A percentile compares a stretch with the other conserved stretches of the same genome.
phyloP scores from a whole-genome alignment of 2,113 vertebrate genomes.

The Glaucomys volans region DNA sequence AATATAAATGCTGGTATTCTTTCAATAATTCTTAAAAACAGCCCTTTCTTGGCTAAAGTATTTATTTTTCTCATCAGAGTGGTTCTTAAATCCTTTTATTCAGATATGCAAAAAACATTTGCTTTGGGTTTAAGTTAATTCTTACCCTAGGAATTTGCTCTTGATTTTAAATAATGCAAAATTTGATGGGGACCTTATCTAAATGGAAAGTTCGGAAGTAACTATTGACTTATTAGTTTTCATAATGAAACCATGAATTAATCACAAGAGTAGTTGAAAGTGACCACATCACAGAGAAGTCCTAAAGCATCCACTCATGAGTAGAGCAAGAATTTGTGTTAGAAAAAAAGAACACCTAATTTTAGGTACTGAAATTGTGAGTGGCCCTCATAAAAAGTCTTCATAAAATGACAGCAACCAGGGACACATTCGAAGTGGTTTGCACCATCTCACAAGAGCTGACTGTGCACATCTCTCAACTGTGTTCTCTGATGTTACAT shows the following conservation, averaged over 20 bases:
- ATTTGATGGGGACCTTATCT: neutral
- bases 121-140: neutral
- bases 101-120: neutral
- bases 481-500: neutral
- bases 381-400: neutral
- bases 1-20: neutral
- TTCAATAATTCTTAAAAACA: conserved; percentile 42
- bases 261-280: neutral
- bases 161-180: neutral
- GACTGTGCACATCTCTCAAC: neutral
- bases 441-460: neutral
- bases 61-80: neutral
- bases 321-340: neutral
- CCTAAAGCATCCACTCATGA: neutral
- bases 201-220: neutral
- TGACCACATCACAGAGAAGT: neutral
- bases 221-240: neutral
- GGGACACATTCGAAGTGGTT: neutral
- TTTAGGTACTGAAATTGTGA: neutral
- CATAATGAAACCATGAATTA: neutral
- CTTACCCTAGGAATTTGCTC: neutral
- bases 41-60: neutral
- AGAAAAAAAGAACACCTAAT: neutral
- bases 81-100: neutral
- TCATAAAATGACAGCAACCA: neutral